Base-by-base conservation (phyloP, 2,797 vertebrate species). In the Odontamblyopus rebecca region DNA sequence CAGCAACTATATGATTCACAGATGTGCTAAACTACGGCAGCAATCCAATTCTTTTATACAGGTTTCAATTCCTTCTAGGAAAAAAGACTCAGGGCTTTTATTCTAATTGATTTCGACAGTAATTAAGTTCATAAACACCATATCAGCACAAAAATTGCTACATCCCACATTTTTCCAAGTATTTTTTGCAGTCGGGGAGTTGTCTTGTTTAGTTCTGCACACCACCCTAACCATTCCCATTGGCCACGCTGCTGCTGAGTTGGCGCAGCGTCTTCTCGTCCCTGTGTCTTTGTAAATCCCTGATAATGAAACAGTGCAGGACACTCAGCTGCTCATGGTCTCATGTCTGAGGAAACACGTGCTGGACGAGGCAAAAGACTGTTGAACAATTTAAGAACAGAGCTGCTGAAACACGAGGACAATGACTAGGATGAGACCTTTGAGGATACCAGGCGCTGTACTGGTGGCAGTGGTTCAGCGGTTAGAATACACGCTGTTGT, bases 301-400 rank as follows among this genome's bases (percentile, higher is more conserved):
- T 19, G 71, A 81, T 81, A 76, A 83, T 85, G 73, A 70, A 69
- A 86, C 79, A 32, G 73, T 53, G 69, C 65, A 69, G 66, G 78
- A 80, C 74, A 70, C 61, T 76, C 44, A 59, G 4, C 30, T 57
- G 29, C 38, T 59, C 75, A 57, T 74, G 77, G n/a, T 26, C 53
- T 2, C 2, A 56, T 12, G 53, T 13, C 44, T 79, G 61, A 73
- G 48, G 61, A 76, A 76, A 65, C 66, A 26, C 18, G 19, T 35
- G 26, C 6, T 2, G 23, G 71, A 77, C 68, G 71, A 80, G 77
- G 69, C 9, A 56, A 74, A 67, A 67, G 5, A 76, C 66, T 61
- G 69, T 23, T 60, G 53, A 80, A 77, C 60, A 72, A 61, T 82
- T 80, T 61, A 71, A 79, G 26, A 77, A 76, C 56, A 69, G 8